Evolutionary conservation across 2,888 invertebrate species (phyloP).

Genomic region (Plemyria rubiginata): DNA sequence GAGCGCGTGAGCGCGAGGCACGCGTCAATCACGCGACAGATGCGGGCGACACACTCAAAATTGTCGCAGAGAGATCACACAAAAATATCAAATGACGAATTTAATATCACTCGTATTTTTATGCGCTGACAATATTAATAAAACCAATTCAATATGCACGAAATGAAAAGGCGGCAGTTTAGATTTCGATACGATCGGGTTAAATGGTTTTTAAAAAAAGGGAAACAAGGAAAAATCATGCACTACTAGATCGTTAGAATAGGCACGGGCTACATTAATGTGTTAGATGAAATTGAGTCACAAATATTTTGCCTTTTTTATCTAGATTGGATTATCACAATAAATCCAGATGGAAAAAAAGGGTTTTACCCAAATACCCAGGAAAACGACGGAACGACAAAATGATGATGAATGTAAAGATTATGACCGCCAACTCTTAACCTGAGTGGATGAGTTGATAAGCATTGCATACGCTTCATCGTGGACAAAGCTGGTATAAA

Average conservation of each 20-base stretch:
- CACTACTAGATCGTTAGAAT: background rate
- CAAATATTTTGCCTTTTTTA: no score
- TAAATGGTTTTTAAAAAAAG: background rate
- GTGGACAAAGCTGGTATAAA: constrained; percentile 14
- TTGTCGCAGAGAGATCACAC: constrained; percentile 66
- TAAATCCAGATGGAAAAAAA: no score
- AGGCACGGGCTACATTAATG: no score
- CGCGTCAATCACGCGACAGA: constrained; percentile 71
- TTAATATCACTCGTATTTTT: constrained; percentile 51
- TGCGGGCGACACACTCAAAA: constrained; percentile 71
- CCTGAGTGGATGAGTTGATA: background rate
- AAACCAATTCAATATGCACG: constrained; percentile 20
- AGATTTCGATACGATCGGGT: background rate
- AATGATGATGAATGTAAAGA: no score
- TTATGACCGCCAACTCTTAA: no score
- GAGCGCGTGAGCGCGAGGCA: constrained; percentile 46
- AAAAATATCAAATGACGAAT: constrained; percentile 61
- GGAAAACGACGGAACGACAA: no score
- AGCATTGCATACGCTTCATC: background rate
- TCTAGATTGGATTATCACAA: no score
- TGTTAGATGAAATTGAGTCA: no score
- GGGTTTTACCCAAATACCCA: no score
- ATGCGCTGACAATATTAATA: constrained; percentile 36
- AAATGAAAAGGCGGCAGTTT: constrained; percentile 11
- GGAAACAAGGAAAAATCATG: background rate